Base-by-base conservation (phyloP, 2,888 invertebrate species). In the Furcula furcula region DNA sequence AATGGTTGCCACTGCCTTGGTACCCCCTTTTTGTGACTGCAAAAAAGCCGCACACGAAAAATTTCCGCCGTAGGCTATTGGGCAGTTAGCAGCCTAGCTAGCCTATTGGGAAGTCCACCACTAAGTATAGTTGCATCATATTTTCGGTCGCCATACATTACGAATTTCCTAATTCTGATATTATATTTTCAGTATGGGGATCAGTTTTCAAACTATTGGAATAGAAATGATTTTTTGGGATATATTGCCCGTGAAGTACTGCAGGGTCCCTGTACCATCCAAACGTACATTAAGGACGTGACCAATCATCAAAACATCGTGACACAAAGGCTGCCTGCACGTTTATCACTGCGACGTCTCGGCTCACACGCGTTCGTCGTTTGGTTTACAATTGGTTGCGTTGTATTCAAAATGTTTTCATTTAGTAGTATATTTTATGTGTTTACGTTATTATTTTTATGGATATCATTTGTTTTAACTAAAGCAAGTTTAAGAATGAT, bases 171-270 rank as follows among this genome's bases (percentile, higher is more conserved):
- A 6, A 21, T 5, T 5, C 4, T 21, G 10, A 4, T 4, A 20
- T 6, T 20, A 20, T 21, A 2, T 51, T 38, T 91, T 40, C 75
- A 97, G 97, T 95, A 93, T 76, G 90, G 91, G 7, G 76, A 85
- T 4, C 91, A 93, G 50, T 92, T 97, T 44, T 78, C 89, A 39
- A 82, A 80, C 18, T 61, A 92, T 2, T 97, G 95, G 86, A 88
- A 90, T 43, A 90, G 91, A 51, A 75, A 86, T 11, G 92, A 91
- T 44, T 91, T 93, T 46, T 69, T 87, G 31, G 95, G 95, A 3
- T 88, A 89, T 34, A 64, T 94, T 3, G 82, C 90, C 1, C 90
- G 93, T 10, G 93, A 93, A 65, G 63, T 94, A 7, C 63, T 95
- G 21, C 88, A 90, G 34, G 86, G 90, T 11, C 94, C 95, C 0